Evolutionary conservation across 2,888 invertebrate genomes (phyloP), one percentile per base, ranked within the genome.

Genomic region (Dynastes hyllus): DNA sequence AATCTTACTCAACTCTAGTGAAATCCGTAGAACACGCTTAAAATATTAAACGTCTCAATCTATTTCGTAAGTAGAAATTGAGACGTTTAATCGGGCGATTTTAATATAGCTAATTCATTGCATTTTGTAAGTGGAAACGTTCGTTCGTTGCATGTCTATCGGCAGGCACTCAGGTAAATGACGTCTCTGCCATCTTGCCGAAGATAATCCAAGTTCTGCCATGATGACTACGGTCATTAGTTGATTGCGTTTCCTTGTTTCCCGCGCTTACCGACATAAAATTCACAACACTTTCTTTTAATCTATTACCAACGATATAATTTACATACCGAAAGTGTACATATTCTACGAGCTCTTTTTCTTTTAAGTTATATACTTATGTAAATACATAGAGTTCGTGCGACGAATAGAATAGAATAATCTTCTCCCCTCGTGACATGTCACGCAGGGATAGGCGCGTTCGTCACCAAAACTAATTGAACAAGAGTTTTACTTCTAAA

Each of bases 141-240:
- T 84, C 83, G 84, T 83, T 84, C 84, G 84, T 87, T 86, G 87
- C 87, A 87, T 87, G 87, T 86, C 85, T 85, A 84, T 86, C 83
- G 83, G 83, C 83, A 85, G 84, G 84, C 86, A 87, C 87, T 87
- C 85, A 87, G 85, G 85, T 86, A 87, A 87, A 87, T 87, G 86
- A 85, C 85, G 83, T 84, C 82, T 83, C 82, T 80, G 79, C 83
- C 85, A 84, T 86, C 86, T 86, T 86, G 85, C 85, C 82, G 83
- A 83, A 82, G 83, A 82, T 82, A 82, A 81, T 82, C 80, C 79
- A 83, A 81, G 81, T 83, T 83, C 81, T 81, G 79, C 81, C 81
- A 81, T 81, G 82, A 81, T 81, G 82, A 82, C 82, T 84, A 40
- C 55, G 61, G 73, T 75, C 84, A 84, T 84, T 84, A 84, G 84